A percentile compares a stretch with the other conserved stretches of the same genome.
Conservation (phyloP, 2,113 vertebrate species). For the Mesocricetus auratus region DNA sequence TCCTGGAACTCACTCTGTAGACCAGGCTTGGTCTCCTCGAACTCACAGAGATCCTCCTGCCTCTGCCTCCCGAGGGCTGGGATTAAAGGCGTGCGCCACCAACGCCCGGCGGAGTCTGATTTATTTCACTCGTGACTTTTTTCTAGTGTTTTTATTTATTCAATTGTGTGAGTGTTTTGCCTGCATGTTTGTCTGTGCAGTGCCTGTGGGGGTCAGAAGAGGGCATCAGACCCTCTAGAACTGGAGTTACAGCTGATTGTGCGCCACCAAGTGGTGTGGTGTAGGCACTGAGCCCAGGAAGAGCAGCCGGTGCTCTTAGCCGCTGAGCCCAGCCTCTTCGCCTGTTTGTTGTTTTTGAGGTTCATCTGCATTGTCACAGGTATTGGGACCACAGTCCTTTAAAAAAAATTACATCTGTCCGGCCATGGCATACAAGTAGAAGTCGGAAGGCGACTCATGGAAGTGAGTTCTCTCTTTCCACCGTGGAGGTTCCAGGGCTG, state of each 20-base stretch:
- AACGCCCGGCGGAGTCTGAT: too few relatives aligned
- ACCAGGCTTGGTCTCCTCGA: too few relatives aligned
- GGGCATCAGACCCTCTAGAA: background rate
- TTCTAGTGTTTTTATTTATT: background rate
- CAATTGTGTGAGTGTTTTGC: background rate
- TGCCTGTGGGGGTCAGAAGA: background rate
- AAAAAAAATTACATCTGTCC: background rate
- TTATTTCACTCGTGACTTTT: too few relatives aligned
- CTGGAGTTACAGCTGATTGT: background rate
- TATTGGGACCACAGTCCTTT: background rate
- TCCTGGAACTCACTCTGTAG: too few relatives aligned
- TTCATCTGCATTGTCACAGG: background rate
- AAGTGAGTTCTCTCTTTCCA: background rate
- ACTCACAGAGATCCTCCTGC: too few relatives aligned
- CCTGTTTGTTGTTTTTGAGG: background rate
- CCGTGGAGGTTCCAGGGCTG: background rate
- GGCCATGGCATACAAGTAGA: background rate
- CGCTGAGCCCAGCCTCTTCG: background rate
- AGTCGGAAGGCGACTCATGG: background rate
- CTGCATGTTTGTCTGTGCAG: background rate
- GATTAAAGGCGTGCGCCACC: too few relatives aligned
- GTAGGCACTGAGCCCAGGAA: background rate
- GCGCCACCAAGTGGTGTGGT: background rate
- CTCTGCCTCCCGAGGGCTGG: too few relatives aligned
- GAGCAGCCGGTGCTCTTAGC: background rate